Evolutionary conservation across 2,113 vertebrate genomes (phyloP), one percentile per base, ranked within the genome.

Genomic region (Triplophysa rosa): DNA sequence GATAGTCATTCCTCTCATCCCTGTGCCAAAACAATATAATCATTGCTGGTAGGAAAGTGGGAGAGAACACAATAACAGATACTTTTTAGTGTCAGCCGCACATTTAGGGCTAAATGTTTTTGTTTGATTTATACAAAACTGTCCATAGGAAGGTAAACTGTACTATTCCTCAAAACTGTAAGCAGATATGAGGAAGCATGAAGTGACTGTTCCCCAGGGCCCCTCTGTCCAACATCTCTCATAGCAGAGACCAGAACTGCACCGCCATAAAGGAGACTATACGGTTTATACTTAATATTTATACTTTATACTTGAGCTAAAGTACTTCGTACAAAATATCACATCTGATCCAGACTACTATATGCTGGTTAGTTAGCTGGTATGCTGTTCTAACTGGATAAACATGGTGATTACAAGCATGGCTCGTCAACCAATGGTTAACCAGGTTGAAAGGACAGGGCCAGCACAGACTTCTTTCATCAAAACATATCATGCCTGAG

Each of bases 21-120:
- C 14, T 54, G 24, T 69, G 67, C 19, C 29, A 59, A 14, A 72
- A 59, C 70, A 42, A 72, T 59, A 58, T n/a, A 21, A 58, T 58
- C 54, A 58, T 16, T n/a, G 8, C 54, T 21, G 17, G 3, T 17
- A 54, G 14, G 14, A 17, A 54, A 54, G 13, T 54, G 54, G 54
- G 2, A 58, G 19, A 58, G 54, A 19, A 45, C 33, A 17, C 1
- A 45, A n/a, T 12, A 74, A 74, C 42, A 11, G 8, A 45, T 10
- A 62, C 42, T 24, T 26, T 42, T 72, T 72, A 16, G 19, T 3
- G 26, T 56, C 26, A 56, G 6, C 6, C 54, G 54, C n/a, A 58
- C 17, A 9, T 58, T 37, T 58, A 17, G 54, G 52, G 19, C 56
- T 71, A 21, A 4, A 37, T 21, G 16, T 58, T 71, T 71, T 58